Conservation (phyloP, 1,140 invertebrate genomes). For the Eurosta solidaginis region DNA sequence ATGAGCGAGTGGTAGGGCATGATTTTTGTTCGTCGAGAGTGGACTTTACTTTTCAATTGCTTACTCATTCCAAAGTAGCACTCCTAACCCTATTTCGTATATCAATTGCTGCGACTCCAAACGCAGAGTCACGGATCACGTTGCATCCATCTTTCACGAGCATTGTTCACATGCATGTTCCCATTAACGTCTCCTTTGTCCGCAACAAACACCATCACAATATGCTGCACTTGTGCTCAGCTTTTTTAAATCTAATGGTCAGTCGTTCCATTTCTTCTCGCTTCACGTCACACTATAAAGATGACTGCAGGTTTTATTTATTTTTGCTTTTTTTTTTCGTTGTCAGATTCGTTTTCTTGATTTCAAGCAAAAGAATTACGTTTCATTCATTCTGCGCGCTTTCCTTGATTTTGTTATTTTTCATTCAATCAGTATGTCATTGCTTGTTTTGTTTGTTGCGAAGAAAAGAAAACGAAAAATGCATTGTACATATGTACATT, state of each 20-base stretch:
- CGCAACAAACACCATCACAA: no score
- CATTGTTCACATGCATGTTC: no score
- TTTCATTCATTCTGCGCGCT: not conserved
- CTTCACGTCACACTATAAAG: not conserved
- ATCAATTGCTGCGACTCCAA: no score
- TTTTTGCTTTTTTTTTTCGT: not conserved
- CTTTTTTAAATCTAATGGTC: not conserved
- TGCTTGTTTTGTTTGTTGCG: not conserved
- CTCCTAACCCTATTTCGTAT: no score
- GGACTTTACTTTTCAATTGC: no score
- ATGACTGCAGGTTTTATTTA: not conserved
- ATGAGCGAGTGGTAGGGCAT: no score
- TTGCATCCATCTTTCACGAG: no score
- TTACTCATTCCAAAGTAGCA: no score
- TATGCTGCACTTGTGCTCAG: not conserved
- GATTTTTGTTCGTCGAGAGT: no score
- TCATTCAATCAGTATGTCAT: not conserved
- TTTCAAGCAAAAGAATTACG: not conserved
- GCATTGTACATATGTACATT: not conserved
- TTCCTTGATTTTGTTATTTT: not conserved
- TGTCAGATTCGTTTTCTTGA: not conserved
- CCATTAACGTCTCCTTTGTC: no score
- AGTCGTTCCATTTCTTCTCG: not conserved
- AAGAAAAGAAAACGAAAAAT: no score
- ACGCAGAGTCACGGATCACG: no score